Conservation (phyloP, 1,140 invertebrate genomes). For the Drosophila pectinifera region DNA sequence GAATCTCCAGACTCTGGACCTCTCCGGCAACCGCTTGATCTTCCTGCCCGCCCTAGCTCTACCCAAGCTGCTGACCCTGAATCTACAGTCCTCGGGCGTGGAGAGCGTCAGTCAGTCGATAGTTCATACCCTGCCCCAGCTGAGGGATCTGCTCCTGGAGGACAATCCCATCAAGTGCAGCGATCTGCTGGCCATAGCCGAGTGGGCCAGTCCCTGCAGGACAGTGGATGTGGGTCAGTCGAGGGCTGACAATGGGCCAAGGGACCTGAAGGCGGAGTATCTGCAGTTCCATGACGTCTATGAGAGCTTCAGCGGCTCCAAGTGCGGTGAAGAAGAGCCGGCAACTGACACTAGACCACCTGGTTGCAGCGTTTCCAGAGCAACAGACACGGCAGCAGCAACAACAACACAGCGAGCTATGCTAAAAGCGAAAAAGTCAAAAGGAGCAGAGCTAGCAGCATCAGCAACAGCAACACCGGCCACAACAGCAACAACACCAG, state of each 20-base stretch:
- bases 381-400: conserved; percentile 20
- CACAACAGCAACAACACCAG: conserved; percentile 12
- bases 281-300: conserved; percentile 68
- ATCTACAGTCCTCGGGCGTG: conserved; percentile 72
- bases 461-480: conserved; percentile 11
- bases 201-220: conserved; percentile 82
- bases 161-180: conserved; percentile 83
- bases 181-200: conserved; percentile 79
- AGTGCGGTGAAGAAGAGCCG: conserved; percentile 27
- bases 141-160: conserved; percentile 79
- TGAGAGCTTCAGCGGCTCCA: conserved; percentile 54
- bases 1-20: conserved; percentile 89
- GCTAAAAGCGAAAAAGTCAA: conserved; percentile 71
- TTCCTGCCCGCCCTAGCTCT: conserved; percentile 74
- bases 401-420: conserved; percentile 40
- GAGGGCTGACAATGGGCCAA: conserved; percentile 6
- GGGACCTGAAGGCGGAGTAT: conserved; percentile 68
- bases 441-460: conserved; percentile 8
- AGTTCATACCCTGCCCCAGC: conserved; percentile 75
- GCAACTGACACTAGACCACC: conserved; percentile 46
- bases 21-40: conserved; percentile 76
- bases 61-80: conserved; percentile 72
- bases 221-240: conserved; percentile 52
- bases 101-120: conserved; percentile 76
- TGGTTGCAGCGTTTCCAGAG: conserved; percentile 38